Conservation (phyloP, 2,113 vertebrate species). For the Burhinus bistriatus region DNA sequence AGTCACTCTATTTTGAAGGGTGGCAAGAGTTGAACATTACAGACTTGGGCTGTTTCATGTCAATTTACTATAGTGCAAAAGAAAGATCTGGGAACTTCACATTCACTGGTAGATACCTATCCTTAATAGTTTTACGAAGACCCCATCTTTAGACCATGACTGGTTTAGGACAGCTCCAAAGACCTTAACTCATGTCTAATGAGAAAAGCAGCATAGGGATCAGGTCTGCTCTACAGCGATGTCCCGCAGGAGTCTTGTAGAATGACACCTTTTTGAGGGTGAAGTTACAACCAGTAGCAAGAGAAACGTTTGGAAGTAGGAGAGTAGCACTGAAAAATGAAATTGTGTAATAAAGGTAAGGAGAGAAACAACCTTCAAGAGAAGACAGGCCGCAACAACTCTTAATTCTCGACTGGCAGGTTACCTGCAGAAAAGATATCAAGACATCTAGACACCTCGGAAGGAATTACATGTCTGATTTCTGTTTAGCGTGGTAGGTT, state of each 20-base stretch:
- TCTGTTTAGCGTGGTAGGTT: neutral
- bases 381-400: neutral
- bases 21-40: neutral
- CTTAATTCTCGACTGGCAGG: neutral
- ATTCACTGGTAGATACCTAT: neutral
- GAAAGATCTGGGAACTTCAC: neutral
- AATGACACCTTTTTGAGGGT: neutral
- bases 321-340: neutral
- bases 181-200: neutral
- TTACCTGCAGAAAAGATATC: neutral
- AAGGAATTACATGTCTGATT: neutral
- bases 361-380: neutral
- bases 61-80: neutral
- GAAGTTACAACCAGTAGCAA: neutral
- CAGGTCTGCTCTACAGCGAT: neutral
- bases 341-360: accelerated
- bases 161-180: neutral
- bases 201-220: neutral
- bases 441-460: too few relatives aligned
- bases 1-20: neutral
- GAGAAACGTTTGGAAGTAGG: neutral
- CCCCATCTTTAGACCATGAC: neutral
- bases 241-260: neutral
- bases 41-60: neutral
- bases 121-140: neutral